Evolutionary conservation across 2,113 vertebrate genomes (phyloP), one percentile per base, ranked within the genome.

Genomic region (Thalassarche chlororhynchos): DNA sequence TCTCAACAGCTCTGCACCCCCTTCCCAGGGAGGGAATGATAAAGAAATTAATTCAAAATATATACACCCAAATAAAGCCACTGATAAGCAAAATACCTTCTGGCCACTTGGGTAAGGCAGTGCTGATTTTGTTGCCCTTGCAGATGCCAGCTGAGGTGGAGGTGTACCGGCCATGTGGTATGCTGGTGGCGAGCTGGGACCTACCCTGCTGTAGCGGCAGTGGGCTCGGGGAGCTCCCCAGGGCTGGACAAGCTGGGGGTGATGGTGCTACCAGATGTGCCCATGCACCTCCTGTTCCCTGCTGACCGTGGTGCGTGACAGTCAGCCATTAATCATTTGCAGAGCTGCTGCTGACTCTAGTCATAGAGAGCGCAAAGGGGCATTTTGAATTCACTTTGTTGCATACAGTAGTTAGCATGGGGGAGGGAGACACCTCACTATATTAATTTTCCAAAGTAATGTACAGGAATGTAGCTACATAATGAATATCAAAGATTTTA

Each of bases 81-180:
- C 25, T 26, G 54, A 11, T 46, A 24, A 52, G 57, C 26, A 57
- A 29, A 55, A 21, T 8, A 26, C 28, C 55, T 52, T 21, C 34
- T 84, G 69, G 68, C 23, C 47, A 6, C 49, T 32, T 17, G n/a
- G 60, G 34, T 12, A 4, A 38, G 46, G 46, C 49, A 40, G 47
- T 32, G 57, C 62, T 61, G 60, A 29, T 26, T 65, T 36, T 40
- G 40, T 72, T 84, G 52, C 49, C 49, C 44, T 24, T 11, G 80
- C 61, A 51, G 65, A 26, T 26, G 29, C 46, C 62, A 64, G 52
- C 64, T 38, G 32, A 42, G 60, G 51, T 25, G 38, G 46, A 47
- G 17, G 2, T 4, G 10, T 10, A 3, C n/a, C 0, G 0, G 29
- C 61, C 6, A 0, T 0, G 0, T 8, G 19, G 29, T 8, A 69